phyloP scores from a whole-genome alignment of 2,888 invertebrate genomes.

The Coelopa pilipes region DNA sequence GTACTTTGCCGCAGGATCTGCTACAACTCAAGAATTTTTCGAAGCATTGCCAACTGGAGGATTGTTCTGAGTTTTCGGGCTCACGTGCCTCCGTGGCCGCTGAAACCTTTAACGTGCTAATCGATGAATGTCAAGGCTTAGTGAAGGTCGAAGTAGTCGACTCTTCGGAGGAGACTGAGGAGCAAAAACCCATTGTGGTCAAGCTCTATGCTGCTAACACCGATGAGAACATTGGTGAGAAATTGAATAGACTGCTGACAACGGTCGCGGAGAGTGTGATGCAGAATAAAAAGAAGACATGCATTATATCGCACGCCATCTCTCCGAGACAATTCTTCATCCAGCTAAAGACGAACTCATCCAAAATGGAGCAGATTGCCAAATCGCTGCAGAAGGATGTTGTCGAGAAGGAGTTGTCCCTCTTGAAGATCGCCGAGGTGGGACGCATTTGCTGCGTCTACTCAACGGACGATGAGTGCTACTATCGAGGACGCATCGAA shows the following conservation, averaged over 20 bases:
- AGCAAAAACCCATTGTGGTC: constrained; percentile 50
- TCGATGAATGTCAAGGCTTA: constrained; percentile 56
- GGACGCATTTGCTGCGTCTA: constrained; percentile 50
- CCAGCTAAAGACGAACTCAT: constrained; percentile 69
- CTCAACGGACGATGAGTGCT: constrained; percentile 76
- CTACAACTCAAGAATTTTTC: constrained; percentile 70
- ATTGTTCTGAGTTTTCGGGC: constrained; percentile 62
- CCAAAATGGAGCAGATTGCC: constrained; percentile 54
- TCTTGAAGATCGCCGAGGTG: constrained; percentile 40
- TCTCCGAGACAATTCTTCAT: constrained; percentile 80
- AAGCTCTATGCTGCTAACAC: constrained; percentile 51
- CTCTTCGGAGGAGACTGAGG: constrained; percentile 35
- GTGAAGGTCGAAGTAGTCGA: constrained; percentile 57
- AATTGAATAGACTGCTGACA: constrained; percentile 53
- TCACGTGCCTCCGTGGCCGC: constrained; percentile 42
- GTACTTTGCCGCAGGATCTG: constrained; percentile 72
- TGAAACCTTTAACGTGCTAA: constrained; percentile 55
- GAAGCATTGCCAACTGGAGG: constrained; percentile 72
- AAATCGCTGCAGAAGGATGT: constrained; percentile 45
- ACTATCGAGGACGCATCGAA: constrained; percentile 80
- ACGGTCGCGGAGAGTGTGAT: constrained; percentile 13
- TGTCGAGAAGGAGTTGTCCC: constrained; percentile 49
- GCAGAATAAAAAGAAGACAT: constrained; percentile 63
- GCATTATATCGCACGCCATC: constrained; percentile 75
- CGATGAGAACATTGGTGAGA: constrained; percentile 56